A percentile compares a stretch with the other conserved stretches of the same genome.
These are phyloP conservation scores for Heliconius hermathena DNA, from an alignment of 1,140 invertebrate genomes.

Conservation along the genomic window DNA sequence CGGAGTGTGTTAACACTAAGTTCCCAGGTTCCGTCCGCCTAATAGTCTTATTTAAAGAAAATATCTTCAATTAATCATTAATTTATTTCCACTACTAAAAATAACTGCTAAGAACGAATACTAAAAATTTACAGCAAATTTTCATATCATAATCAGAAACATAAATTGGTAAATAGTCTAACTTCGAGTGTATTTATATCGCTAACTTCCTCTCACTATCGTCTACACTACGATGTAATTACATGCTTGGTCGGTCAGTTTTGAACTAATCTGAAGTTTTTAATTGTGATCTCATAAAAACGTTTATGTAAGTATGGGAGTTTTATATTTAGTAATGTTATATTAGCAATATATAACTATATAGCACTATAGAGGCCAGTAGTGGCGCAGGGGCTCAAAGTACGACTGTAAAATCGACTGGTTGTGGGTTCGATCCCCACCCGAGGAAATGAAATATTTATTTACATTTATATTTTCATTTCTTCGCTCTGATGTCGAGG, in stretches of 20 bases:
- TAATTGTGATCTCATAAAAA: conserved; percentile 27
- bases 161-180: neutral
- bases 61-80: too few species aligned
- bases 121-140: neutral
- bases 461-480: too few species aligned
- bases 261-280: conserved; percentile 30
- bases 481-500: too few species aligned
- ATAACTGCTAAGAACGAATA: neutral
- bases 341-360: too few species aligned
- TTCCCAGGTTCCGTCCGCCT: neutral
- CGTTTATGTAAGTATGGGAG: neutral
- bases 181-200: neutral
- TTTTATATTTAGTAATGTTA: neutral
- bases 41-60: too few species aligned
- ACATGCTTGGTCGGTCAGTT: conserved; percentile 19
- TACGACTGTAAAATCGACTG: too few species aligned
- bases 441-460: too few species aligned
- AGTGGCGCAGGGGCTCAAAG: too few species aligned
- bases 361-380: neutral
- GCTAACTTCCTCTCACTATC: neutral
- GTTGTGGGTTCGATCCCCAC: too few species aligned
- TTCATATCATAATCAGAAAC: neutral
- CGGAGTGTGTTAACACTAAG: neutral
- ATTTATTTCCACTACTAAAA: too few species aligned
- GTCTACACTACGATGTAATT: conserved; percentile 1